A percentile compares a stretch with the other conserved stretches of the same genome.
phyloP scores from a whole-genome alignment of 2,888 invertebrate species.

The Ernsta delagoae region DNA sequence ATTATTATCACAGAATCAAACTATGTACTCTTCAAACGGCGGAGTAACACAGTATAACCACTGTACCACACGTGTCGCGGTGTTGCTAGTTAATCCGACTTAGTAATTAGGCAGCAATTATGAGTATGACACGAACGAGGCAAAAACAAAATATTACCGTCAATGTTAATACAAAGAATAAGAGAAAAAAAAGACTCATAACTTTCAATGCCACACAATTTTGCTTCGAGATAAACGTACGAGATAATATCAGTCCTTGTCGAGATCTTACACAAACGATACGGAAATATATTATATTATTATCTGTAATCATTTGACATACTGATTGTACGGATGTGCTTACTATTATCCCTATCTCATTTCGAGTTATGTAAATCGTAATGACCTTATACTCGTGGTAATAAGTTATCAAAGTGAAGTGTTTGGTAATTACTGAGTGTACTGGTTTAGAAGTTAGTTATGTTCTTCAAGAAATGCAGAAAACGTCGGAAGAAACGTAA shows the following conservation, averaged over 20 bases:
- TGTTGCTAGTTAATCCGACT: no score
- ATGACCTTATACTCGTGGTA: not conserved
- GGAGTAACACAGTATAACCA: no score
- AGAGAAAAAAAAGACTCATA: not conserved
- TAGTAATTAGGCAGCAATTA: no score
- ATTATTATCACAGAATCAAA: no score
- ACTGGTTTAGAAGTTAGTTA: constrained; percentile 41
- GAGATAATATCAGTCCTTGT: constrained; percentile 43
- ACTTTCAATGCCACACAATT: constrained; percentile 26
- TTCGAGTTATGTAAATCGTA: constrained; percentile 8
- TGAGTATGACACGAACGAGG: not conserved
- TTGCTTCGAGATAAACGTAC: constrained; percentile 20
- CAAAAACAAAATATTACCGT: not conserved
- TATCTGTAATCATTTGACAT: constrained; percentile 7
- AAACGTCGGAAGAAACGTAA: constrained; percentile 74
- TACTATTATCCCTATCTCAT: not conserved
- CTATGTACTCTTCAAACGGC: no score
- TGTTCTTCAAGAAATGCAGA: constrained; percentile 76
- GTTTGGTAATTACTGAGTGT: constrained; percentile 7
- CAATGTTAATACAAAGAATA: not conserved
- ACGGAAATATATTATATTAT: no score
- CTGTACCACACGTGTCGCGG: no score
- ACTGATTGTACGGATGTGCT: constrained; percentile 28
- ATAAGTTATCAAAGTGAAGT: constrained; percentile 1
- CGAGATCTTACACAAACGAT: constrained; percentile 42